Evolutionary conservation across 2,797 vertebrate genomes (phyloP).

Genomic region (Acanthopagrus latus): DNA sequence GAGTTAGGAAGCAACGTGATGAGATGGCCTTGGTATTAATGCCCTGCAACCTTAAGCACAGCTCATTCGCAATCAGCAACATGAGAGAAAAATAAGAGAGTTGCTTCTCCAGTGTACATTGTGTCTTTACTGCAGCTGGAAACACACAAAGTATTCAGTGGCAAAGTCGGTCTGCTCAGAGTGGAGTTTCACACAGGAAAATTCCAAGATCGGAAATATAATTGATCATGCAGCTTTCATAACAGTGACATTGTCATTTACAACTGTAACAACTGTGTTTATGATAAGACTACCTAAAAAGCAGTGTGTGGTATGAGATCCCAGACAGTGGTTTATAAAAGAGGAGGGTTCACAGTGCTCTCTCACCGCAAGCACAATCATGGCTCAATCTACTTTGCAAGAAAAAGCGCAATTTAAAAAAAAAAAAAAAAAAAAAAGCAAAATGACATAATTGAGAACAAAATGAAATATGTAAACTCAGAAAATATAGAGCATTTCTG

Average conservation of each 20-base stretch:
- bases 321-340: slow-evolving; percentile 57
- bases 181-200: slow-evolving; percentile 42
- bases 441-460: slow-evolving; percentile 28
- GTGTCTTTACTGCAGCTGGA: slow-evolving; percentile 55
- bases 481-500: slow-evolving; percentile 10
- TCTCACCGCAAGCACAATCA: slow-evolving; percentile 59
- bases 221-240: slow-evolving; percentile 44
- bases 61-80: slow-evolving; percentile 28
- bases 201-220: slow-evolving; percentile 18
- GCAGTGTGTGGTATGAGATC: slow-evolving; percentile 22
- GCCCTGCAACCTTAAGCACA: slow-evolving; percentile 48
- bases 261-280: slow-evolving; percentile 24
- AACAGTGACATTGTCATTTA: slow-evolving; percentile 32
- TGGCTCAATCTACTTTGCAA: slow-evolving; percentile 46
- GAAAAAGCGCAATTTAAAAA: slow-evolving; percentile 20
- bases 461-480: slow-evolving; percentile 40
- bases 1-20: slow-evolving; percentile 32
- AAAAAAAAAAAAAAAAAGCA: slow-evolving; percentile 8
- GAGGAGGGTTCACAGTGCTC: slow-evolving; percentile 65
- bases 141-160: slow-evolving; percentile 33
- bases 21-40: slow-evolving; percentile 48
- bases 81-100: slow-evolving; percentile 9
- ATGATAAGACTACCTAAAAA: slow-evolving; percentile 10
- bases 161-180: slow-evolving; percentile 27
- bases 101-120: slow-evolving; percentile 47